Base-by-base conservation (phyloP, 2,888 invertebrate species). In the Dexiosoma caninum region DNA sequence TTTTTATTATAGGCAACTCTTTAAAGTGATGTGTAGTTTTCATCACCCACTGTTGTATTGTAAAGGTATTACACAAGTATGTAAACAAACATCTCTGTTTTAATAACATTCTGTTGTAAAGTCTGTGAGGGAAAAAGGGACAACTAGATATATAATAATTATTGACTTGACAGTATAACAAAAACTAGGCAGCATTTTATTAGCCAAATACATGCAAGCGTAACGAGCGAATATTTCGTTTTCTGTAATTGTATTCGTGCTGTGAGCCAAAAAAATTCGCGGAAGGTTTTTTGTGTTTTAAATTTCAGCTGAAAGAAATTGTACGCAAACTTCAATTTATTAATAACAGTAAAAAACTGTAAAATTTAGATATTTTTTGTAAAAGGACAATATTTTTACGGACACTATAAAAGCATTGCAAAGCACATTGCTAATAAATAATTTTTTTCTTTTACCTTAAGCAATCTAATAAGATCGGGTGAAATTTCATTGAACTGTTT, bases 401-500 rank as follows among this genome's bases (percentile, higher is more conserved):
- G 49, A 74, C 37, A 67, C 49, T 5, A 12, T 66, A 55, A 67
- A 55, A 57, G 37, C 59, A 66, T 46, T 46, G 19, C n/a, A 78
- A 75, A 51, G 82, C 72, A 83, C 59, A 79, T 7, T 84, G 78
- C 84, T 79, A 80, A 53, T 8, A 51, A 49, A 60, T 84, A 83
- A 85, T 85, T 85, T 86, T 85, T 84, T 82, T 85, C 70, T 69
- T 81, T 51, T 62, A 55, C 53, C 70, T 69, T 44, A 49, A 72
- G 59, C 37, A 79, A 57, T 86, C 85, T 85, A 67, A 72, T 72
- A 81, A 72, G 85, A 84, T 85, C 84, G 85, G 85, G 86, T 87
- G 87, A 86, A 88, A 87, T 87, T 87, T 87, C 87, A 87, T 86
- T 87, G 87, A 87, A 86, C 87, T 87, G 87, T 86, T 75, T 78